Percentiles rank a stretch among this genome's conserved stretches.
phyloP scores from a whole-genome alignment of 2,888 invertebrate genomes.

The Habrosyne pyritoides region DNA sequence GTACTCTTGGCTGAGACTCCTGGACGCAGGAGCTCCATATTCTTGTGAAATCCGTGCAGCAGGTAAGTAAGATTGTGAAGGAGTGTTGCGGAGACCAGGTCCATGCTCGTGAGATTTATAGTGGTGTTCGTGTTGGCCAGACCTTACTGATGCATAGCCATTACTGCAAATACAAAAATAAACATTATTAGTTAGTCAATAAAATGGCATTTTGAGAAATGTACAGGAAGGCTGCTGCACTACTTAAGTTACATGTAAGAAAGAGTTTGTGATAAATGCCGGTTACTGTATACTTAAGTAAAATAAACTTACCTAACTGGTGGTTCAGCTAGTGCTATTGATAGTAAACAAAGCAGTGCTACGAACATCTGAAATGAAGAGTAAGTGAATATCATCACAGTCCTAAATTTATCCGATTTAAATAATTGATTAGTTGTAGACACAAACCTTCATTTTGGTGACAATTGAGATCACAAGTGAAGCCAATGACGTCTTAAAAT shows the following conservation, averaged over 20 bases:
- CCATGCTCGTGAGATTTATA: conserved; percentile 1
- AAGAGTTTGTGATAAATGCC: no score
- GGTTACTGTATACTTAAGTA: no score
- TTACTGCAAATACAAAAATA: conserved; percentile 7
- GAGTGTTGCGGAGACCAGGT: neutral
- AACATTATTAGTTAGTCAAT: neutral
- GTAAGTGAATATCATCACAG: neutral
- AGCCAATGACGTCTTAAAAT: neutral
- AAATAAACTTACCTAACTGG: conserved; percentile 18
- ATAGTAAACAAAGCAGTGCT: conserved; percentile 14
- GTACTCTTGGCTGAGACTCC: conserved; percentile 12
- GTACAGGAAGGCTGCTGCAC: no score
- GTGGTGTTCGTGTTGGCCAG: conserved; percentile 13
- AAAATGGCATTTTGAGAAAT: no score
- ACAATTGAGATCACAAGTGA: neutral
- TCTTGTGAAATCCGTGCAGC: conserved; percentile 23
- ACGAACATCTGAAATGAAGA: conserved; percentile 15
- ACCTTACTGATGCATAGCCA: conserved; percentile 14
- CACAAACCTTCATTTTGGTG: neutral
- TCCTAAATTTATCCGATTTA: no score
- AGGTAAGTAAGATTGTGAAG: neutral
- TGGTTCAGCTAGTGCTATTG: conserved; percentile 16
- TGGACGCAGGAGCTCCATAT: conserved; percentile 23
- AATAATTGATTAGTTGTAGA: neutral
- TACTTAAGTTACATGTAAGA: no score